Evolutionary conservation across 2,888 invertebrate genomes (phyloP).

Genomic region (Mythimna lalbum): DNA sequence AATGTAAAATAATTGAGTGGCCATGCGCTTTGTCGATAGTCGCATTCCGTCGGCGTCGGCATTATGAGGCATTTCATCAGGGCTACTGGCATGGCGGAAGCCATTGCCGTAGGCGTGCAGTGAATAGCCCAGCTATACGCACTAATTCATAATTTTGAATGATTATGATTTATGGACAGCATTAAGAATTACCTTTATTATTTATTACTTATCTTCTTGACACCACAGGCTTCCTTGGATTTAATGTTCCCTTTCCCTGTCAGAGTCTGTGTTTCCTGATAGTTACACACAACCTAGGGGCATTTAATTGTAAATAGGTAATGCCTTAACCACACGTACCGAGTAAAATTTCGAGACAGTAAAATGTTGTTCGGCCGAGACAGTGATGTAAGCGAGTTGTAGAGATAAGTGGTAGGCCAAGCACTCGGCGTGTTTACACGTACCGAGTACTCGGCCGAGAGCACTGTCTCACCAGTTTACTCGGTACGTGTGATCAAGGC

Average conservation of each 20-base stretch:
- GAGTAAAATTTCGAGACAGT: too few species aligned
- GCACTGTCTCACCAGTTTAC: too few species aligned
- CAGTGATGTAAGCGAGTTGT: too few species aligned
- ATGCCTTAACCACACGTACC: too few species aligned
- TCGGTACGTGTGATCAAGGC: too few species aligned
- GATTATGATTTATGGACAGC: conserved; percentile 47
- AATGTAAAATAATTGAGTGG: conserved; percentile 61
- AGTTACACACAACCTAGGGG: too few species aligned
- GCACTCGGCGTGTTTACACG: too few species aligned
- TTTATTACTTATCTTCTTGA: conserved; percentile 22
- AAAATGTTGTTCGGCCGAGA: too few species aligned
- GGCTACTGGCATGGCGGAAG: conserved; percentile 60
- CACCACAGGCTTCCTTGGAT: background rate
- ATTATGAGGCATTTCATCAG: conserved; percentile 65
- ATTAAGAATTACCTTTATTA: conserved; percentile 18
- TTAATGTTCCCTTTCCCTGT: background rate
- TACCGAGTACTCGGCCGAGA: too few species aligned
- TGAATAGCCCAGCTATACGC: conserved; percentile 45
- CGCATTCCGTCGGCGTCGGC: conserved; percentile 62
- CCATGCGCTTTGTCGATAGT: conserved; percentile 61
- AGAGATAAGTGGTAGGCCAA: too few species aligned
- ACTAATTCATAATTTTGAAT: conserved; percentile 54
- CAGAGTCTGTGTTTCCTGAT: too few species aligned
- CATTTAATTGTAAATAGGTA: too few species aligned
- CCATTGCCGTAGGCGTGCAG: conserved; percentile 55